Percentiles rank a stretch among this genome's conserved stretches.
phyloP scores from a whole-genome alignment of 2,797 vertebrate genomes.

The Syndactyla subalaris region DNA sequence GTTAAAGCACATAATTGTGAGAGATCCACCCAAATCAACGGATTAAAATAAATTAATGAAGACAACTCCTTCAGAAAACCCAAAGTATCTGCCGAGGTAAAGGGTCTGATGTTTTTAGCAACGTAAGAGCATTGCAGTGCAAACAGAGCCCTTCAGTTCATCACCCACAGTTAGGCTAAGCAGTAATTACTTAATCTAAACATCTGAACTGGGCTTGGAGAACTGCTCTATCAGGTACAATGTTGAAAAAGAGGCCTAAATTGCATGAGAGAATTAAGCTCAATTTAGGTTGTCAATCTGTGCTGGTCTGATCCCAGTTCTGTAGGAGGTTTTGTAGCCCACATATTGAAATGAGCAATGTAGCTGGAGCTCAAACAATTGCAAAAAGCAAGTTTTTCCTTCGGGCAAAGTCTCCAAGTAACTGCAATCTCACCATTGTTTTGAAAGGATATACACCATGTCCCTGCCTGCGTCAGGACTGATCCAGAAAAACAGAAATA shows the following conservation, averaged over 20 bases:
- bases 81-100: neutral
- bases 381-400: conserved; percentile 60
- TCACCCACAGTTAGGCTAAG: neutral
- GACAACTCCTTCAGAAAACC: neutral
- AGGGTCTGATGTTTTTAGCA: neutral
- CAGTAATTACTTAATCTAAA: conserved; percentile 47
- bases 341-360: neutral
- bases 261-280: conserved; percentile 21
- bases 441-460: conserved; percentile 40
- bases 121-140: neutral
- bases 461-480: conserved; percentile 44
- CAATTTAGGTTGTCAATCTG: conserved; percentile 13
- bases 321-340: conserved; percentile 19
- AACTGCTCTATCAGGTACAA: conserved; percentile 49
- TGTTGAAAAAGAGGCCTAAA: neutral
- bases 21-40: neutral
- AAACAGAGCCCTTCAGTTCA: conserved; percentile 6
- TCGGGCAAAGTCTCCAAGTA: conserved; percentile 54
- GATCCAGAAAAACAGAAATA: conserved; percentile 51
- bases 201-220: neutral
- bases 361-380: conserved; percentile 50
- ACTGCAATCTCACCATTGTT: conserved; percentile 53
- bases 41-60: neutral
- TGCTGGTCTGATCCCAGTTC: conserved; percentile 2
- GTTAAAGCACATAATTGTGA: neutral